Evolutionary conservation across 2,113 vertebrate genomes (phyloP).

Genomic region (Pipra filicauda): DNA sequence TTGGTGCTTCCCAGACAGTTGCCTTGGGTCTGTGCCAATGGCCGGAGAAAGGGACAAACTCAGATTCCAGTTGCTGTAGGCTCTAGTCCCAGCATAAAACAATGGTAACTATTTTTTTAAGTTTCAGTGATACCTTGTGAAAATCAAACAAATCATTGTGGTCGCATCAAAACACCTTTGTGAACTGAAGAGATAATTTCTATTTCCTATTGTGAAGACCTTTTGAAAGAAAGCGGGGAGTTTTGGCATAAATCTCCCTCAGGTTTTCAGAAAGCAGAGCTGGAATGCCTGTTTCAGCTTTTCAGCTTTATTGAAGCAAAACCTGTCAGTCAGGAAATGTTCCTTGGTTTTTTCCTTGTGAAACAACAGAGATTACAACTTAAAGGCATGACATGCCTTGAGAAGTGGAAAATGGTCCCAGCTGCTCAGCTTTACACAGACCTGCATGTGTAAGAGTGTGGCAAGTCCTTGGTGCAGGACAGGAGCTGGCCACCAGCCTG

Average conservation of each 20-base stretch:
- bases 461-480: background rate
- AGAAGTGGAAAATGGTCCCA: background rate
- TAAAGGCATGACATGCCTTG: background rate
- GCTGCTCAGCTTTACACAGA: background rate
- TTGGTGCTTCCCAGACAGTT: background rate
- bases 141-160: background rate
- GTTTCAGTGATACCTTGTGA: background rate
- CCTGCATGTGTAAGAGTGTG: rapidly evolving
- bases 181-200: background rate
- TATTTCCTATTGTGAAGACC: background rate
- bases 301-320: background rate
- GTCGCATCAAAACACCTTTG: background rate
- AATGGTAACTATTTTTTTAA: background rate
- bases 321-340: background rate
- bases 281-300: background rate
- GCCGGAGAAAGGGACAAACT: background rate
- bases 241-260: background rate
- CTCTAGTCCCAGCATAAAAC: background rate
- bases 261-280: background rate
- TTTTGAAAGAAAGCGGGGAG: background rate
- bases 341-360: background rate
- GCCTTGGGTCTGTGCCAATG: background rate
- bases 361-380: background rate
- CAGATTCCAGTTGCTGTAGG: background rate
- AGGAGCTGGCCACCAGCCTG: rapidly evolving